Percentiles rank a stretch among this genome's conserved stretches.
Evolutionary conservation across 2,888 invertebrate genomes (phyloP).

Genomic region (Oscheius onirici): DNA sequence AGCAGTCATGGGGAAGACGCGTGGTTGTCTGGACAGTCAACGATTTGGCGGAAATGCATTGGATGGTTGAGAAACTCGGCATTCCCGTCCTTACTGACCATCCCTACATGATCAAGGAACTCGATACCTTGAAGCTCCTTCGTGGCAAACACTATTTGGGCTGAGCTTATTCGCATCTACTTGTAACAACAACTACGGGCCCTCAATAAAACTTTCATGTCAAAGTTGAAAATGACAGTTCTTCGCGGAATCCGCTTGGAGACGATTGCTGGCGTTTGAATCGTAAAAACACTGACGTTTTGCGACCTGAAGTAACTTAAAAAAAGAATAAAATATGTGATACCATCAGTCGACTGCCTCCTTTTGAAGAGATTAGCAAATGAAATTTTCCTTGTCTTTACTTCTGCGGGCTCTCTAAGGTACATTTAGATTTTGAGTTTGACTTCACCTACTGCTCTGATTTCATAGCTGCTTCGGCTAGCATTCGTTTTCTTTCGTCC

Average conservation of each 20-base stretch:
- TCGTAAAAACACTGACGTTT: conserved; percentile 7
- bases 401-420: conserved; percentile 14
- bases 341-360: neutral
- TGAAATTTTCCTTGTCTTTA: conserved; percentile 15
- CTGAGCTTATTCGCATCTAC: conserved; percentile 1
- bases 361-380: conserved; percentile 25
- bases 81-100: conserved; percentile 68
- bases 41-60: conserved; percentile 65
- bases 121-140: conserved; percentile 11
- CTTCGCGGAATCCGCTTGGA: neutral
- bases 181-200: too few species aligned
- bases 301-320: neutral
- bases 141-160: conserved; percentile 9
- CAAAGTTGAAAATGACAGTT: too few species aligned
- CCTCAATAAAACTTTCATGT: neutral
- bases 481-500: conserved; percentile 17
- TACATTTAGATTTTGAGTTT: neutral
- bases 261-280: conserved; percentile 12
- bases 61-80: conserved; percentile 65
- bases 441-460: conserved; percentile 1
- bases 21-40: conserved; percentile 69
- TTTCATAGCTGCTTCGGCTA: conserved; percentile 27
- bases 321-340: neutral
- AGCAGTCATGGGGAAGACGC: conserved; percentile 44
- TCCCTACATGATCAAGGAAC: conserved; percentile 53